Evolutionary conservation across 2,113 vertebrate genomes (phyloP).

Genomic region (Trichechus manatus): DNA sequence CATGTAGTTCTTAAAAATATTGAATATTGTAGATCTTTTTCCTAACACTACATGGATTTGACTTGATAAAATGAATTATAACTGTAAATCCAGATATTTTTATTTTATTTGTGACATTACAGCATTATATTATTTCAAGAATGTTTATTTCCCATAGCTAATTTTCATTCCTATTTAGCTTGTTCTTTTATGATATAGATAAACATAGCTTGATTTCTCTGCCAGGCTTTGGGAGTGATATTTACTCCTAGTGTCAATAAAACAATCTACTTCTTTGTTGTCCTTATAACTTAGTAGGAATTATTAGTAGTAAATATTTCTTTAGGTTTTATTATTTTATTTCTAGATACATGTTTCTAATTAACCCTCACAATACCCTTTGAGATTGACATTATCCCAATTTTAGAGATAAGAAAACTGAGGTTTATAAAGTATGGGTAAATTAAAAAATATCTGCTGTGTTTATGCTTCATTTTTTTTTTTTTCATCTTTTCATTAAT

Average conservation of each 20-base stretch:
- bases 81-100: background rate
- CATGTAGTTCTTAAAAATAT: background rate
- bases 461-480: background rate
- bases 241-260: background rate
- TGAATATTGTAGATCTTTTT: background rate
- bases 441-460: background rate
- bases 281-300: slow-evolving; percentile 12
- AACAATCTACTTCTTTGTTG: background rate
- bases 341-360: slow-evolving; percentile 20
- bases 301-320: background rate
- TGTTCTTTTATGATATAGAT: background rate
- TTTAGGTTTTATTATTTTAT: background rate
- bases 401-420: slow-evolving; percentile 44
- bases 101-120: background rate
- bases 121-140: background rate
- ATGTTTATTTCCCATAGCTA: background rate
- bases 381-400: background rate
- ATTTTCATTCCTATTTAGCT: slow-evolving; percentile 13
- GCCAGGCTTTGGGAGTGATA: background rate
- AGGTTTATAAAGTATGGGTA: background rate
- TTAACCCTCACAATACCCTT: background rate
- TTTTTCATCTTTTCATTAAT: slow-evolving; percentile 50
- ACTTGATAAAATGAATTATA: slow-evolving; percentile 6
- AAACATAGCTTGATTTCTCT: background rate
- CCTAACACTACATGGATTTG: background rate